Base-by-base conservation (phyloP, 2,797 vertebrate genomes). In the Carcharodon carcharias region DNA sequence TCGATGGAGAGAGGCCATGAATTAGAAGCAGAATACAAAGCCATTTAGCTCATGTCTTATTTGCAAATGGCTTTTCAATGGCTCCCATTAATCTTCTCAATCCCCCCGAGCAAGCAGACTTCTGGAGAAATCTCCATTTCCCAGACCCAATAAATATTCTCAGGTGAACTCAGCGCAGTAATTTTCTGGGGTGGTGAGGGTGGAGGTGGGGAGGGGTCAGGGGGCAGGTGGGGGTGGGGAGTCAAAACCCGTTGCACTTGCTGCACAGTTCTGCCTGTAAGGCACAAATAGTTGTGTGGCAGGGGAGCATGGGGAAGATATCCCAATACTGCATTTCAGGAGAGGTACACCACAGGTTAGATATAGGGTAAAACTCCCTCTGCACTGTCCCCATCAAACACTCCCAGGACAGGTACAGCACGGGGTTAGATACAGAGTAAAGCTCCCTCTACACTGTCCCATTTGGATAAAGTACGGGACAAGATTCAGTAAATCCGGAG, bases 61-160 rank as follows among this genome's bases (percentile, higher is more conserved):
- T 85, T 93, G 91, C 63, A 67, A 93, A 93, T 93, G 61, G 91
- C 31, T 93, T 93, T 93, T 67, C 63, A 67, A 93, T 93, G 61
- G 91, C 61, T 67, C n/a, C 91, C 61, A 93, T 93, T 93, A 67
- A 93, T 93, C 91, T 93, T 11, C 61, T 35, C 56, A 28, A 35
- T 67, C n/a, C 91, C 61, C 91, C 61, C n/a, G 91, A 45, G 63
- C 63, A 45, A 67, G 61, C 61, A 26, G 61, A 45, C 21, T 26
- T 63, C 21, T 63, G 5, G 63, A 45, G 91, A 40, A 93, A 67
- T 40, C n/a, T 93, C 61, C 91, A 67, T 8, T 21, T 93, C n/a
- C n/a, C 91, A 40, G 35, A 65, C 63, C 8, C n/a, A 45, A 23
- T 14, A 40, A 26, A 93, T 1, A 40, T 26, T 26, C 61, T 67